Evolutionary conservation across 2,888 invertebrate species (phyloP).

Genomic region (Dione vanillae): DNA sequence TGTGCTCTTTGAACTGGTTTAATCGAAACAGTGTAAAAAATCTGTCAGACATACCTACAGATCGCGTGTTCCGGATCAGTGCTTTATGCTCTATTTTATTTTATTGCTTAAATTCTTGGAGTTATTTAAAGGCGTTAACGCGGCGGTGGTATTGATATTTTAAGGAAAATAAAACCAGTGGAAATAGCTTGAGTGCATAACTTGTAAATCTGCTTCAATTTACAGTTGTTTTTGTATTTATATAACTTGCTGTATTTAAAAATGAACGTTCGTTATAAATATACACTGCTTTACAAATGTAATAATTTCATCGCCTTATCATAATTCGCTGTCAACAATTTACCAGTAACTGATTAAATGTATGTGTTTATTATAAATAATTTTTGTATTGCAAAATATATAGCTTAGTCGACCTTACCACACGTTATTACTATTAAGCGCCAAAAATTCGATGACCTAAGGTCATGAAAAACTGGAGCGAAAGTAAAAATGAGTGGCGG

Average conservation of each 20-base stretch:
- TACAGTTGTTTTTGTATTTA: not conserved
- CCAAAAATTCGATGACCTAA: slow-evolving; percentile 53
- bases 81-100: slow-evolving; percentile 65
- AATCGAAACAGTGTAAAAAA: slow-evolving; percentile 70
- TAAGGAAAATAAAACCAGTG: slow-evolving; percentile 6
- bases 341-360: not conserved
- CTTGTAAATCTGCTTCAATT: not conserved
- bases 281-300: no score
- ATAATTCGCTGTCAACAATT: not conserved
- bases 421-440: slow-evolving; percentile 1
- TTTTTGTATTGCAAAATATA: not conserved
- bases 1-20: slow-evolving; percentile 79
- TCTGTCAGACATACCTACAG: slow-evolving; percentile 59
- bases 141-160: slow-evolving; percentile 20
- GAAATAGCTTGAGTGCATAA: not conserved
- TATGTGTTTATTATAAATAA: no score
- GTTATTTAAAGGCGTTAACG: slow-evolving; percentile 40
- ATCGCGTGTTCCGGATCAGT: slow-evolving; percentile 70
- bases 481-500: slow-evolving; percentile 74
- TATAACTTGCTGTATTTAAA: not conserved
- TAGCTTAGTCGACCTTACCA: not conserved
- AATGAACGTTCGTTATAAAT: not conserved
- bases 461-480: slow-evolving; percentile 76
- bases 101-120: slow-evolving; percentile 56
- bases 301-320: not conserved